phyloP scores from a whole-genome alignment of 2,888 invertebrate genomes.

The Malthinus flaveolus region DNA sequence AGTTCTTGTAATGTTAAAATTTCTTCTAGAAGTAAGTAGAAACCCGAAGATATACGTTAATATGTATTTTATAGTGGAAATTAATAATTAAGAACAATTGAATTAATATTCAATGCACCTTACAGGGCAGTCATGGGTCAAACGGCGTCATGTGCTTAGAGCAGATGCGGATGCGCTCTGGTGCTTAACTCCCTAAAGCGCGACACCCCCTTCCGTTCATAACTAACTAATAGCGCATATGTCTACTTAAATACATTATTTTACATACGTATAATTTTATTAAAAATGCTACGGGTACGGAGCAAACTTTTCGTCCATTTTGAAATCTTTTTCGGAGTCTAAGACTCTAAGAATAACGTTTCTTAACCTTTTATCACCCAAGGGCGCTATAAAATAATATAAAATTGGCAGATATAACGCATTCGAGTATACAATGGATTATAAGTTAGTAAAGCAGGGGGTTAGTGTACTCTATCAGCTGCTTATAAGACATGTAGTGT shows the following conservation, averaged over 20 bases:
- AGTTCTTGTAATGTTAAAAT: no score
- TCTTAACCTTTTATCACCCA: neutral
- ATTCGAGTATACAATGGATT: slow-evolving; percentile 27
- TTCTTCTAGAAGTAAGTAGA: no score
- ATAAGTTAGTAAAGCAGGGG: slow-evolving; percentile 30
- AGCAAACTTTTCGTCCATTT: no score
- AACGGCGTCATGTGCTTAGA: slow-evolving; percentile 37
- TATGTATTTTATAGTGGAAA: neutral
- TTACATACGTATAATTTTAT: neutral
- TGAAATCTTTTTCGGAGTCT: no score
- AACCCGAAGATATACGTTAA: no score
- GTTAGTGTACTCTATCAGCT: slow-evolving; percentile 30
- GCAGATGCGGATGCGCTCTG: slow-evolving; percentile 39
- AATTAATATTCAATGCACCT: slow-evolving; percentile 27
- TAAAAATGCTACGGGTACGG: no score
- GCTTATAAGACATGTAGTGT: slow-evolving; percentile 32
- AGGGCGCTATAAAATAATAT: slow-evolving; percentile 21
- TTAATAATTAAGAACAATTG: slow-evolving; percentile 19
- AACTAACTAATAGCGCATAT: slow-evolving; percentile 25
- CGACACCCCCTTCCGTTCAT: slow-evolving; percentile 36
- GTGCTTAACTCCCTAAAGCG: slow-evolving; percentile 35
- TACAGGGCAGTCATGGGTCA: slow-evolving; percentile 31
- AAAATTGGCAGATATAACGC: slow-evolving; percentile 27
- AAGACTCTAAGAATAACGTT: no score
- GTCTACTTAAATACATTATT: slow-evolving; percentile 14